Conservation (phyloP, 2,797 vertebrate genomes). For the Pangasius krempfi region DNA sequence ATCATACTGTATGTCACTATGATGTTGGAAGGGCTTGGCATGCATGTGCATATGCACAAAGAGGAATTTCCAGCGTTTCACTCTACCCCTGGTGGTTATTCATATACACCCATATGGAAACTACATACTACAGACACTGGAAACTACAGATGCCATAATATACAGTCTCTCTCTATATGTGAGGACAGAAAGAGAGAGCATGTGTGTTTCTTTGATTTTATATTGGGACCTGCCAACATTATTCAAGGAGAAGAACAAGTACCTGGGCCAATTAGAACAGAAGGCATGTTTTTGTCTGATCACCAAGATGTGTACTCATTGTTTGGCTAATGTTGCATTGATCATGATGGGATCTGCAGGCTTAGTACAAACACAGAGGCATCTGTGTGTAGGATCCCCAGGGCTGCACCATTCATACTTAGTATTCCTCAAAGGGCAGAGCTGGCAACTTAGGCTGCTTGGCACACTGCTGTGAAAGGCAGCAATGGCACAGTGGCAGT, state of each 20-base stretch:
- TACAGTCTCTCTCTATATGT: neutral
- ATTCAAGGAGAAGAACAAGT: neutral
- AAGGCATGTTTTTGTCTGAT: slow-evolving; percentile 37
- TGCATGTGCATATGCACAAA: neutral
- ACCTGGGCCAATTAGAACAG: slow-evolving; percentile 35
- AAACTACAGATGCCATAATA: neutral
- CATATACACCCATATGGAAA: slow-evolving; percentile 2
- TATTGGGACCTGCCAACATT: neutral
- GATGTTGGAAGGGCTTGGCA: neutral
- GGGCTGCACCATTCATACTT: slow-evolving; percentile 62
- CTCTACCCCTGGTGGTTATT: neutral
- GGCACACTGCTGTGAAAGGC: slow-evolving; percentile 58
- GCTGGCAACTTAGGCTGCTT: slow-evolving; percentile 66
- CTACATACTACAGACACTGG: neutral
- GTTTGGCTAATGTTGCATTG: slow-evolving; percentile 36
- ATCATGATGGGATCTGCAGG: slow-evolving; percentile 21
- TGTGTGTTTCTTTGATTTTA: slow-evolving; percentile 31
- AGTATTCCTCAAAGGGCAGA: slow-evolving; percentile 69
- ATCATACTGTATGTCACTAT: neutral
- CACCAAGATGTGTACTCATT: slow-evolving; percentile 35
- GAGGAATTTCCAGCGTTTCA: neutral
- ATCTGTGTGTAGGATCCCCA: slow-evolving; percentile 62
- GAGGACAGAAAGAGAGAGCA: neutral
- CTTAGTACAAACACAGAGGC: slow-evolving; percentile 60
- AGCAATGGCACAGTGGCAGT: slow-evolving; percentile 22